Percentiles rank a stretch among this genome's conserved stretches.
Conservation (phyloP, 2,888 invertebrate genomes). For the Tillus elongatus region DNA sequence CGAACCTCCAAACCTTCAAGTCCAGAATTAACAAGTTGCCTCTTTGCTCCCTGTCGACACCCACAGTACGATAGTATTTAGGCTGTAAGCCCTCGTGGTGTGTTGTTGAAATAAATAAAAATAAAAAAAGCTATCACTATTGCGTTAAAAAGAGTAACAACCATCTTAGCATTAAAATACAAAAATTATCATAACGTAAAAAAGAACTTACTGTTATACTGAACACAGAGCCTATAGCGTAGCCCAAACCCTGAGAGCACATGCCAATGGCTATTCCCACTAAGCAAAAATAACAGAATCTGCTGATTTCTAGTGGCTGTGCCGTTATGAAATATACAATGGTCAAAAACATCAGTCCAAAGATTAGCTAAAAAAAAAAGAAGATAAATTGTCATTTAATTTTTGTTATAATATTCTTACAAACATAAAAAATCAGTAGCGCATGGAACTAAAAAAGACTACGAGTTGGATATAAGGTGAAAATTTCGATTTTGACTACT, state of each 20-base stretch:
- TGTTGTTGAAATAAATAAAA: too few relatives aligned
- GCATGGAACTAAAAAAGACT: not conserved
- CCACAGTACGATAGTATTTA: too few relatives aligned
- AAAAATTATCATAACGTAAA: constrained; percentile 6
- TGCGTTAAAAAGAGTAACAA: too few relatives aligned
- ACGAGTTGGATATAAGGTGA: too few relatives aligned
- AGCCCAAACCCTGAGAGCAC: constrained; percentile 65
- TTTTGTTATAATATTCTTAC: not conserved
- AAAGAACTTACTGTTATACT: constrained; percentile 47
- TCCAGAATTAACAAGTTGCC: too few relatives aligned
- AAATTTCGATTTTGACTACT: constrained; percentile 25
- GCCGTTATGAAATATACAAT: constrained; percentile 53
- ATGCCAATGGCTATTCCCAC: constrained; percentile 52
- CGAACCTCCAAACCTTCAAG: too few relatives aligned
- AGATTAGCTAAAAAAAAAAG: constrained; percentile 40
- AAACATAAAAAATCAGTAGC: constrained; percentile 4
- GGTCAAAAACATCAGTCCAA: constrained; percentile 43
- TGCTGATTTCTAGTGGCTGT: constrained; percentile 56
- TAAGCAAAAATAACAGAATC: constrained; percentile 52
- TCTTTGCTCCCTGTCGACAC: too few relatives aligned
- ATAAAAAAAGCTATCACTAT: too few relatives aligned
- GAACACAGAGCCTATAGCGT: constrained; percentile 56
- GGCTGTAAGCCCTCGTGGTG: too few relatives aligned
- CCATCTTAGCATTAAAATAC: too few relatives aligned
- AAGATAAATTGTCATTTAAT: not conserved